These are phyloP conservation scores for Corythoichthys intestinalis DNA, from an alignment of 2,113 vertebrate species.

Conservation along the genomic window DNA sequence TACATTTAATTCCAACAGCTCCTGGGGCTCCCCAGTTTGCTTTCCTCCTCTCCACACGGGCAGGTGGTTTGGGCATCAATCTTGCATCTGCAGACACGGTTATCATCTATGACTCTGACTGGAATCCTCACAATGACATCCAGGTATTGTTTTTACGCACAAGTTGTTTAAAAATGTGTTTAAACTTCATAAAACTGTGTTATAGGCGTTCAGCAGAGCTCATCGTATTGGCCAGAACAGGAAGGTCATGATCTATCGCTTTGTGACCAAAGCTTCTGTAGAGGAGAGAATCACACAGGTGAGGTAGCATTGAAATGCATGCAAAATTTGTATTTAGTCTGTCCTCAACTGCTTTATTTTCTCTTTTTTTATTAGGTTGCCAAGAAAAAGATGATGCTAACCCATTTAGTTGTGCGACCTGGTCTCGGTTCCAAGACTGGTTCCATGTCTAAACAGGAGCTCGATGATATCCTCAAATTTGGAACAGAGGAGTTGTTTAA, in stretches of 20 bases:
- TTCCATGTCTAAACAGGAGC: conserved; percentile 98
- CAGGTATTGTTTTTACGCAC: conserved; percentile 73
- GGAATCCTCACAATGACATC: conserved; percentile 99
- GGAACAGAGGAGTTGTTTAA: conserved; percentile 97
- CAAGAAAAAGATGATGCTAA: conserved; percentile 99
- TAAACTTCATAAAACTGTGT: not conserved
- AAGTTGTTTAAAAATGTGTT: not conserved
- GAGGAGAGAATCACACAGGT: conserved; percentile 96
- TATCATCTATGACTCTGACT: conserved; percentile 97
- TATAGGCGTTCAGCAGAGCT: conserved; percentile 94
- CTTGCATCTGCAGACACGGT: conserved; percentile 97
- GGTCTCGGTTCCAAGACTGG: conserved; percentile 95
- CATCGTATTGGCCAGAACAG: conserved; percentile 97
- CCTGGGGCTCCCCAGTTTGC: conserved; percentile 96
- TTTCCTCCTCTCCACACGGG: conserved; percentile 95
- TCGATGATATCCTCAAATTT: conserved; percentile 98
- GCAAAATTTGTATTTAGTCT: not conserved
- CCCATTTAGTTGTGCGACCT: conserved; percentile 93
- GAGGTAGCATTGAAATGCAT: not conserved
- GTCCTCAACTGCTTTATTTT: not conserved
- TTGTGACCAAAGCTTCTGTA: conserved; percentile 96
- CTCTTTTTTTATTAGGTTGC: conserved; percentile 74
- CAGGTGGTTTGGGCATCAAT: conserved; percentile 96
- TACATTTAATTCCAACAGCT: conserved; percentile 67
- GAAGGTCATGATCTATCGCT: conserved; percentile 99